Evolutionary conservation across 2,888 invertebrate species (phyloP).

Genomic region (Ichneumoninae sp.): DNA sequence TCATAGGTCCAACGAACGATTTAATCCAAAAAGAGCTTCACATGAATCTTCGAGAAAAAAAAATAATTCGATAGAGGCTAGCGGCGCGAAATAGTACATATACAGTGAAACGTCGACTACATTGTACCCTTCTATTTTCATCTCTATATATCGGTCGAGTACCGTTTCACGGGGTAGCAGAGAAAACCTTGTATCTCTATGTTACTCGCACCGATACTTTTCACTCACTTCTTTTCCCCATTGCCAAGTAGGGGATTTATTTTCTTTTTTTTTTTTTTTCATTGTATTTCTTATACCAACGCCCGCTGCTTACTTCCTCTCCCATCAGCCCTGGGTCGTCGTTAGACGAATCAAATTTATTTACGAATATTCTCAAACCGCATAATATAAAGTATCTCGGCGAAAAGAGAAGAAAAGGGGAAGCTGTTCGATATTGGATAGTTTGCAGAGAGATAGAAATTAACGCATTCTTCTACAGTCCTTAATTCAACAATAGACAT

Average conservation of each 20-base stretch:
- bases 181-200: slow-evolving; percentile 47
- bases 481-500: background rate
- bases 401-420: background rate
- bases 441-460: slow-evolving; percentile 1
- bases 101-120: slow-evolving; percentile 47
- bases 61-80: slow-evolving; percentile 35
- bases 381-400: background rate
- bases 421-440: background rate
- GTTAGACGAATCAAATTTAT: slow-evolving; percentile 37
- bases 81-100: slow-evolving; percentile 53
- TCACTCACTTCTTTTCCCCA: slow-evolving; percentile 3
- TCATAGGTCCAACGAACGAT: background rate
- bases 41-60: background rate
- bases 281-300: slow-evolving; percentile 46
- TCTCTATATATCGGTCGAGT: slow-evolving; percentile 57
- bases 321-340: slow-evolving; percentile 12
- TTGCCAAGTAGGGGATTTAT: slow-evolving; percentile 16
- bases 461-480: background rate
- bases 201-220: slow-evolving; percentile 33
- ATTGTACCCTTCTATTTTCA: slow-evolving; percentile 59
- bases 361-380: background rate
- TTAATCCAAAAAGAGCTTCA: background rate
- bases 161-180: slow-evolving; percentile 40
- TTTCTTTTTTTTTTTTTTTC: slow-evolving; percentile 36
- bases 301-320: slow-evolving; percentile 23